Evolutionary conservation across 2,888 invertebrate genomes (phyloP).

Genomic region (Leucophenga montana): DNA sequence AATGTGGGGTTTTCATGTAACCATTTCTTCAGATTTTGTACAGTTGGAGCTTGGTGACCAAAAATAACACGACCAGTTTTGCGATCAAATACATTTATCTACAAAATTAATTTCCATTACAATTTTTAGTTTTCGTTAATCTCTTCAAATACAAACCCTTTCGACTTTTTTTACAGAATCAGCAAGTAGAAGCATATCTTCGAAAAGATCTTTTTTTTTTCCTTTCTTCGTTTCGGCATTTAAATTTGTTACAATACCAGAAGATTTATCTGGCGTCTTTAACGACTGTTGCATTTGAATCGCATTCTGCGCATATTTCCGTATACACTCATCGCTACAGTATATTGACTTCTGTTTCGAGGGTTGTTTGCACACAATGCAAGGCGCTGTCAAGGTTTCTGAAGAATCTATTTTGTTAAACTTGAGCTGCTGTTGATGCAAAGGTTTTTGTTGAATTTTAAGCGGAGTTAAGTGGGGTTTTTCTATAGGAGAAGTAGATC

Average conservation of each 20-base stretch:
- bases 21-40: slow-evolving; percentile 86
- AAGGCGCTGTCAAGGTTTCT: slow-evolving; percentile 63
- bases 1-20: slow-evolving; percentile 89
- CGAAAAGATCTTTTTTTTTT: slow-evolving; percentile 70
- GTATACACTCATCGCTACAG: slow-evolving; percentile 90
- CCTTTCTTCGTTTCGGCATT: slow-evolving; percentile 64
- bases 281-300: slow-evolving; percentile 54
- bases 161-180: slow-evolving; percentile 69
- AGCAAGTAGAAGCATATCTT: slow-evolving; percentile 68
- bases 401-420: slow-evolving; percentile 50
- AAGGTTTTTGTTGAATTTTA: slow-evolving; percentile 36
- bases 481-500: neutral
- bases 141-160: slow-evolving; percentile 55
- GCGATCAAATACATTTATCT: slow-evolving; percentile 87
- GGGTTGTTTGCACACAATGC: slow-evolving; percentile 84
- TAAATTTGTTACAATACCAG: slow-evolving; percentile 28
- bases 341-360: slow-evolving; percentile 89
- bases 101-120: slow-evolving; percentile 23
- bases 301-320: slow-evolving; percentile 86
- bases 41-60: slow-evolving; percentile 88
- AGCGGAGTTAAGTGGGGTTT: no score
- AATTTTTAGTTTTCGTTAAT: neutral
- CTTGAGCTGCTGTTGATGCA: slow-evolving; percentile 55
- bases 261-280: slow-evolving; percentile 50
- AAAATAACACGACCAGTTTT: slow-evolving; percentile 83